Conservation (phyloP, 2,888 invertebrate genomes). For the Epirrita christyi region DNA sequence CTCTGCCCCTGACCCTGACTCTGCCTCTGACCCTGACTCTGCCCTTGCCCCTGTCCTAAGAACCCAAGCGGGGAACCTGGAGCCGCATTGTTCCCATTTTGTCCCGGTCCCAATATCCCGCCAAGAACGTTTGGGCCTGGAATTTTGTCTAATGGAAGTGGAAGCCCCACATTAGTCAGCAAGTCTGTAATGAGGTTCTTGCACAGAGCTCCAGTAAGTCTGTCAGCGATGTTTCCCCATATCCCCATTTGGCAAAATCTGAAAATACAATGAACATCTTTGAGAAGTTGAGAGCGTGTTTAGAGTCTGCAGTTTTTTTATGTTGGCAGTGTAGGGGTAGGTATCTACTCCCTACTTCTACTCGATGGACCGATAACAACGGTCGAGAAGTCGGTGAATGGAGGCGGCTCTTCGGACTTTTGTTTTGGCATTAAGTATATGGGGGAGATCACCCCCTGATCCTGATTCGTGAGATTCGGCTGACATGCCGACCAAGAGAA, state of each 20-base stretch:
- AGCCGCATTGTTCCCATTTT: not conserved
- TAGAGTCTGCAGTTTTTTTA: too few relatives aligned
- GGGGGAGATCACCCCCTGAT: too few relatives aligned
- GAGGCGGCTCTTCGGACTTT: too few relatives aligned
- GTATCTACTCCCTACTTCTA: too few relatives aligned
- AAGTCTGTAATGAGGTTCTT: conserved; percentile 65
- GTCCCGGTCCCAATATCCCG: conserved; percentile 7
- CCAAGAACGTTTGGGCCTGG: conserved; percentile 2
- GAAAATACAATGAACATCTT: conserved; percentile 37
- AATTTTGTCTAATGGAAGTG: conserved; percentile 14
- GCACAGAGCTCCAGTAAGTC: conserved; percentile 84
- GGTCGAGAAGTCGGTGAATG: too few relatives aligned
- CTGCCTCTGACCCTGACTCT: conserved; percentile 1
- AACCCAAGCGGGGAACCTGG: conserved; percentile 16
- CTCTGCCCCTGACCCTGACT: too few relatives aligned
- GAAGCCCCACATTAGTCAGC: conserved; percentile 33
- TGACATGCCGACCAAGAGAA: too few relatives aligned
- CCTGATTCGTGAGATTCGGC: too few relatives aligned
- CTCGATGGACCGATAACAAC: too few relatives aligned
- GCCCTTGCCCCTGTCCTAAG: conserved; percentile 7
- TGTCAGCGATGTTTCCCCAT: conserved; percentile 86
- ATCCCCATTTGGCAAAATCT: conserved; percentile 88
- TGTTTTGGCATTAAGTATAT: too few relatives aligned
- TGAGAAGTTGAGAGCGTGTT: too few relatives aligned
- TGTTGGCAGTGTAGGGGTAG: too few relatives aligned